phyloP scores from a whole-genome alignment of 2,113 vertebrate genomes.

The Dicrurus megarhynchus region DNA sequence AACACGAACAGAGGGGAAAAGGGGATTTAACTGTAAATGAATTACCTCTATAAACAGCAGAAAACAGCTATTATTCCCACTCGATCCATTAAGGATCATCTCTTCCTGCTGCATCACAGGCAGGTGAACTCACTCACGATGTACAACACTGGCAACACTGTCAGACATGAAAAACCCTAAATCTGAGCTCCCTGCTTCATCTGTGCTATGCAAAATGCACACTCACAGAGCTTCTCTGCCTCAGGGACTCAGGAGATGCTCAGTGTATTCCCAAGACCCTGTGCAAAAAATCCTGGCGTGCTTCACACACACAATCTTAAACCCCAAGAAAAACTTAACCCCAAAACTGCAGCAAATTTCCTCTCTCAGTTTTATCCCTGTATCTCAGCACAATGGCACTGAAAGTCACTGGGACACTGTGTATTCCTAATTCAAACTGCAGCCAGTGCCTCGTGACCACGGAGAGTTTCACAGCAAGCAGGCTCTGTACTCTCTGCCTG shows the following conservation, averaged over 20 bases:
- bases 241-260: fast-evolving
- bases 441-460: neutral
- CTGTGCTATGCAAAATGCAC: fast-evolving
- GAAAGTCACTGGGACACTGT: neutral
- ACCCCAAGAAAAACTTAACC: neutral
- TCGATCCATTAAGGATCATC: neutral
- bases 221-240: neutral
- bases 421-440: conserved; percentile 6
- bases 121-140: neutral
- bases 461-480: neutral
- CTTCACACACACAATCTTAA: neutral
- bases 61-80: neutral
- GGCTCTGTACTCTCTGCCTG: neutral
- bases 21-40: neutral
- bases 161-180: neutral
- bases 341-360: neutral
- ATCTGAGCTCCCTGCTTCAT: neutral
- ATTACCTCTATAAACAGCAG: neutral
- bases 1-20: neutral
- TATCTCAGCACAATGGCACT: neutral
- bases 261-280: neutral
- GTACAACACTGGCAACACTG: neutral
- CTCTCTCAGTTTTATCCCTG: neutral
- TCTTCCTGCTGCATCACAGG: neutral
- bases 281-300: neutral